A percentile compares a stretch with the other conserved stretches of the same genome.
Evolutionary conservation across 2,797 vertebrate genomes (phyloP).

Genomic region (Sphenodon punctatus): DNA sequence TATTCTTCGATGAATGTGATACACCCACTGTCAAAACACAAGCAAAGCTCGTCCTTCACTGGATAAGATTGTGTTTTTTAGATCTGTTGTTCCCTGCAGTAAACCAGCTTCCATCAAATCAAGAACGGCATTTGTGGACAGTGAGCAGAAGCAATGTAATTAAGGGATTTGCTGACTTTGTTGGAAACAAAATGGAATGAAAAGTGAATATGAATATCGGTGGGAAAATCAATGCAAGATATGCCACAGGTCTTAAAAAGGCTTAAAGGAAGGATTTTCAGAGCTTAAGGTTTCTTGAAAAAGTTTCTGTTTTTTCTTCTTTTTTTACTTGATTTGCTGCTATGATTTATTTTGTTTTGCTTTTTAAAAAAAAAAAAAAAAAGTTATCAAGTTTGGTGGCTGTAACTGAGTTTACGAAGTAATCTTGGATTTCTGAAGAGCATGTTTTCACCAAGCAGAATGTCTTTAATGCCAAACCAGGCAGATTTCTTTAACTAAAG

Average conservation of each 20-base stretch:
- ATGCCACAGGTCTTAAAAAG: constrained; percentile 43
- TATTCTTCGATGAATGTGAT: not conserved
- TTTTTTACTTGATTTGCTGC: constrained; percentile 21
- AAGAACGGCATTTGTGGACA: constrained; percentile 14
- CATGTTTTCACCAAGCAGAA: constrained; percentile 18
- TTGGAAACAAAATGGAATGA: constrained; percentile 46
- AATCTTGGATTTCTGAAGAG: constrained; percentile 8
- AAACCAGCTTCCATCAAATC: not conserved
- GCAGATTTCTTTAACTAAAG: no score
- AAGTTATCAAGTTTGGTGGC: not conserved
- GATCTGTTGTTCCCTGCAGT: not conserved
- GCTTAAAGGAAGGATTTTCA: constrained; percentile 53
- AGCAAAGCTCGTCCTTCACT: not conserved
- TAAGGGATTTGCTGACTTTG: constrained; percentile 53
- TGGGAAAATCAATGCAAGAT: constrained; percentile 35
- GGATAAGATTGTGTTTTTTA: rapidly evolving
- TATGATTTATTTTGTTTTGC: not conserved
- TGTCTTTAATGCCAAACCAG: no score
- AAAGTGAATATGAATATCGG: constrained; percentile 37
- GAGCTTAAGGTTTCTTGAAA: constrained; percentile 24
- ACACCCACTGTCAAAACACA: not conserved
- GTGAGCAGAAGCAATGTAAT: constrained; percentile 29
- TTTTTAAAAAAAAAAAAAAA: not conserved
- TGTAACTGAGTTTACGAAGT: not conserved
- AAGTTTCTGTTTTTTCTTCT: constrained; percentile 31